Evolutionary conservation across 2,113 vertebrate species (phyloP), one percentile per base, ranked within the genome.

Genomic region (Tetraodon nigroviridis): DNA sequence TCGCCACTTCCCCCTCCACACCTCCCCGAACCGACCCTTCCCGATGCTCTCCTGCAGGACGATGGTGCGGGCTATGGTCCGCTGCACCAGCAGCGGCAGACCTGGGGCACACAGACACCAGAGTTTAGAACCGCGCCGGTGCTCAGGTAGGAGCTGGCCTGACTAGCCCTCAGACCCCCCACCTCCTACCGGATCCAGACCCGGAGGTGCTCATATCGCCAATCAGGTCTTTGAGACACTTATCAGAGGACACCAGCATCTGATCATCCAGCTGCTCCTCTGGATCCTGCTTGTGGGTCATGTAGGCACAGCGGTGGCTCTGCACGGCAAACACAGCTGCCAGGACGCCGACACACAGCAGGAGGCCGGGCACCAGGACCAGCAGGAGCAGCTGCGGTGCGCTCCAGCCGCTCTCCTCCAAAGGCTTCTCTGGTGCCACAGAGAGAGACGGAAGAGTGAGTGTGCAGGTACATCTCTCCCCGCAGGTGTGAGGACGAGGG

Each of bases 1-100:
- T 0, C 94, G 92, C 97, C 96, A 98, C n/a, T 92, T 94, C 21
- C 97, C 97, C 1, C 91, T 90, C 95, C 96, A 98, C 58, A 99
- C 95, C 69, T 98, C 97, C 0, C 96, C 97, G 13, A 95, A 99
- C 0, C 94, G 90, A 1, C 97, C 96, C 74, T 99, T 99, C 0
- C 95, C 96, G 0, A 98, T 93, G 0, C 90, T 92, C 61, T 98
- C 95, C 85, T 98, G 95, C 71, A 99, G 93, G n/a, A 98, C 90
- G 0, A 99, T 97, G 0, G 97, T 98, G 62, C 96, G 92, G 0
- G 97, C 95, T 1, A 99, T 98, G 1, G 97, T 99, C 71, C 96
- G 89, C 81, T 99, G 97, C 0, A 98, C 95, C 5, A 99, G 89
- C 40, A 98, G 89, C 7, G 97, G 97, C 21, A 98, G 86, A 7